Evolutionary conservation across 2,888 invertebrate genomes (phyloP).

Genomic region (Luperina nickerlii): DNA sequence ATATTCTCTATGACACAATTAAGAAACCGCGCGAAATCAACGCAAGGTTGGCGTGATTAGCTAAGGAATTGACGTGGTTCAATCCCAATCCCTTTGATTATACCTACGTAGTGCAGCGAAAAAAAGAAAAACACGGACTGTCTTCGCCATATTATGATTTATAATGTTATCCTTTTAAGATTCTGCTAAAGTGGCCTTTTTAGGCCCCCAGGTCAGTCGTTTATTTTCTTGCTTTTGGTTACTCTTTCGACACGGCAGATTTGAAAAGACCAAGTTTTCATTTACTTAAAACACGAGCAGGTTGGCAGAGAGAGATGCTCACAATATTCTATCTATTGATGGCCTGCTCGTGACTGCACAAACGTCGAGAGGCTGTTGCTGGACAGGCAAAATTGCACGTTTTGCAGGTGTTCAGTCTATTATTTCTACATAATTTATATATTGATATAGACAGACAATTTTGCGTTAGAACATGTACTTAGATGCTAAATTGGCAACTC

Average conservation of each 20-base stretch:
- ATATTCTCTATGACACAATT: neutral
- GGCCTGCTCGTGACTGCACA: slow-evolving; percentile 17
- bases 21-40: neutral
- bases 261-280: neutral
- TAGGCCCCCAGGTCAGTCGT: neutral
- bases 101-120: too few species aligned
- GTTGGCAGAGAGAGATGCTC: neutral
- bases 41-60: neutral
- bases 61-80: neutral
- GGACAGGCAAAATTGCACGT: slow-evolving; percentile 1
- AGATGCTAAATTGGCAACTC: neutral
- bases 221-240: neutral
- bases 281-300: slow-evolving; percentile 6
- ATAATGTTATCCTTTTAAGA: too few species aligned
- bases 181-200: too few species aligned
- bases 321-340: slow-evolving; percentile 5
- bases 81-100: too few species aligned
- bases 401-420: neutral
- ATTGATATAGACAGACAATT: neutral
- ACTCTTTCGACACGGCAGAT: neutral
- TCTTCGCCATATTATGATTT: too few species aligned
- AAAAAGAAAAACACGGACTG: too few species aligned
- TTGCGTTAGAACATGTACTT: neutral
- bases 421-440: neutral
- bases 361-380: neutral